These are phyloP conservation scores for Epinephelus moara DNA, from an alignment of 2,113 vertebrate genomes.

Conservation along the genomic window DNA sequence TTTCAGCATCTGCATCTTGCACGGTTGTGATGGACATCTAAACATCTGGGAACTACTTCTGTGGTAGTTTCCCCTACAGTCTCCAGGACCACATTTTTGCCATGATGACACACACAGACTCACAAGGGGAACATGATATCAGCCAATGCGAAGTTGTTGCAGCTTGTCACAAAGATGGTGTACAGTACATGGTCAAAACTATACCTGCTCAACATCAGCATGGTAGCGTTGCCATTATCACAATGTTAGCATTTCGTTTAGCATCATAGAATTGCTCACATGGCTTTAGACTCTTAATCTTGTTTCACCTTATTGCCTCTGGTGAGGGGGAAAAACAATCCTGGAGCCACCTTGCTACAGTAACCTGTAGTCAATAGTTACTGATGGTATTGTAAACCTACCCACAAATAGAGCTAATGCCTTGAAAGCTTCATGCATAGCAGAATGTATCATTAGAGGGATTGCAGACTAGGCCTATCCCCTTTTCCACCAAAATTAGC, in stretches of 20 bases:
- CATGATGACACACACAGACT: too few species aligned
- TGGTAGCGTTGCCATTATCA: not conserved
- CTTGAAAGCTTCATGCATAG: conserved; percentile 54
- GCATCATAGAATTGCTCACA: not conserved
- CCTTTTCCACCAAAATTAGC: too few species aligned
- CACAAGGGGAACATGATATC: too few species aligned
- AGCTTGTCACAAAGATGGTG: not conserved
- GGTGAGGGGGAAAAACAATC: conserved; percentile 5
- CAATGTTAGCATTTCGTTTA: not conserved
- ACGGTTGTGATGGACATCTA: too few species aligned
- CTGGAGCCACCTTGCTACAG: not conserved
- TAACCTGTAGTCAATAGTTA: conserved; percentile 6
- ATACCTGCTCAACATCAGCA: not conserved
- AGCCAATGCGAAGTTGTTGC: too few species aligned
- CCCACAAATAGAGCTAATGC: conserved; percentile 55
- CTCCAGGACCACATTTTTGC: too few species aligned
- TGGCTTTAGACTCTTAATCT: not conserved
- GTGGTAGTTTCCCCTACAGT: too few species aligned
- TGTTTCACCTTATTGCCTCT: conserved; percentile 27
- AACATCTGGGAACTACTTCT: too few species aligned
- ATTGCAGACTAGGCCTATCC: not conserved
- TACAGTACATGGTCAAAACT: not conserved
- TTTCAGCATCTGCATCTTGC: too few species aligned
- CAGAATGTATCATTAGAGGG: conserved; percentile 9
- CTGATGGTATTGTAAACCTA: conserved; percentile 1